Evolutionary conservation across 1,140 invertebrate genomes (phyloP), one percentile per base, ranked within the genome.

Genomic region (Mercenaria mercenaria): DNA sequence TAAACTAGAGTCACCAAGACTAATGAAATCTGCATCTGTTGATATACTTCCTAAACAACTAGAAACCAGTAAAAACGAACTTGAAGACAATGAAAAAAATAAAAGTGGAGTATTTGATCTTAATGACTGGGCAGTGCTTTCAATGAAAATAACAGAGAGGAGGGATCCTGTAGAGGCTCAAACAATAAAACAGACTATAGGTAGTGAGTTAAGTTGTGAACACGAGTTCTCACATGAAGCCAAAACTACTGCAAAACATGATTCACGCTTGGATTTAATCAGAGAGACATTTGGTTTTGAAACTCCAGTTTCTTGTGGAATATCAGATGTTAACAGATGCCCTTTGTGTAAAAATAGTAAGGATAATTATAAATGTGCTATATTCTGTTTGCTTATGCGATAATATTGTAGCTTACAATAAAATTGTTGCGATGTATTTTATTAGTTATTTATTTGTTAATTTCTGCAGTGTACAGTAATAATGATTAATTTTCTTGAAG

Each of bases 111-210:
- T 0, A 4, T 10, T 50, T 34, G 76, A 79, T 79, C 0, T 52
- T 3, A 50, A 29, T 52, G 76, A 79, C 13, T 79, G 76, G 76
- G 43, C 43, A 34, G 76, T 79, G 76, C 26, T 79, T 10, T 79
- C 76, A 11, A 56, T 79, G 32, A 52, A 29, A 52, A 50, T 79
- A 1, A 56, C 43, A 15, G 76, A 79, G 23, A 72, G 61, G 32
- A 67, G 4, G n/a, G 61, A 37, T n/a, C 11, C 26, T 23, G n/a
- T 4, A 11, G 61, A 67, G 11, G 32, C 26, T 3, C 15, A 20
- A 56, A 23, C 2, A 56, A 23, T 8, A 3, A 56, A 56, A 56
- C 8, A 56, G 8, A 56, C 8, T 13, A 20, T 56, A 13, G 15
- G 10, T n/a, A n/a, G n/a, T n/a, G n/a, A n/a, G n/a, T n/a, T n/a